Base-by-base conservation (phyloP, 2,888 invertebrate species). In the Argynnis bischoffii region DNA sequence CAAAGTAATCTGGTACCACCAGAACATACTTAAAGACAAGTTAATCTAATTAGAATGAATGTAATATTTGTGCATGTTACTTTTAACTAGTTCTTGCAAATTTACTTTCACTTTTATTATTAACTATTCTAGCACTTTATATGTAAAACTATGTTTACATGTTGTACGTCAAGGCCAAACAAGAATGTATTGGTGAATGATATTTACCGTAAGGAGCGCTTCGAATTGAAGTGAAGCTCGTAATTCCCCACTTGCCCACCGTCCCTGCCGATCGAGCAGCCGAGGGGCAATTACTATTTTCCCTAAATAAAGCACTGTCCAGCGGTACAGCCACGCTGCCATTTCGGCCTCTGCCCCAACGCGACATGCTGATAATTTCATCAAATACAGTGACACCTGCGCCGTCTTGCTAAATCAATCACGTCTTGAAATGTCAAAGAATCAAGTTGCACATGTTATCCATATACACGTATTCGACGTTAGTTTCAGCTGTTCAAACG, bases 161-260 rank as follows among this genome's bases (percentile, higher is more conserved):
- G 59, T 65, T 64, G 31, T 59, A 67, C 50, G 67, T 72, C 71
- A 75, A 74, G 73, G 74, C 68, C 72, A 76, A 75, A 68, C 61
- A 64, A 66, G 48, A 69, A 68, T 60, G 60, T 65, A 76, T 80
- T 79, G 77, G 72, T 77, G 61, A 55, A 51, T 67, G 48, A 72
- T 74, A 81, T 88, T 93, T 93, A 95, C 96, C 95, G 89, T 96
- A 96, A 78, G 95, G 94, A 75, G 95, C 94, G 83, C 95, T 97
- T 79, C 98, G 94, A 72, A 98, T 96, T 4, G 98, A 98, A 31
- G 98, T 98, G 88, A 98, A 98, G 74, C 98, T 97, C 80, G 98
- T 98, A 86, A 97, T 97, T 76, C 98, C 98, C 98, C 98, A 98
- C 93, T 98, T 97, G 77, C 98, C 98, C 75, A 98, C 96, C 47